Base-by-base conservation (phyloP, 2,797 vertebrate species). In the Pampus argenteus region DNA sequence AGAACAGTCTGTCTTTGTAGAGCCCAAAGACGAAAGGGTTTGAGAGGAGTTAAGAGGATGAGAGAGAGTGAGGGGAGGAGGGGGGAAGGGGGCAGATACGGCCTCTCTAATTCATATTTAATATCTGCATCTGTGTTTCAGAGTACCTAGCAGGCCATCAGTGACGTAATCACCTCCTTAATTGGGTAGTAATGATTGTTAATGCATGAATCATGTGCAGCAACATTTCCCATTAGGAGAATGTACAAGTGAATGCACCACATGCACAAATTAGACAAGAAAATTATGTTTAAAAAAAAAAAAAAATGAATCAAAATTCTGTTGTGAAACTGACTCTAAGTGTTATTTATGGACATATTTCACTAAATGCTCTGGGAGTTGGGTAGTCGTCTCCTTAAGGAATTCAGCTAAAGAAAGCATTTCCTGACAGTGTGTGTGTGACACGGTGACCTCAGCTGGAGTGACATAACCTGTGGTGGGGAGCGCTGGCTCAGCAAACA, bases 61-160 rank as follows among this genome's bases (percentile, higher is more conserved):
- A 89, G 85, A 83, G 77, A 58, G 56, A 3, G 40, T 57, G 59
- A 62, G 34, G 66, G 50, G 70, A 25, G 22, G 20, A 2, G 11
- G 10, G 72, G 49, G 55, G 72, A 48, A 45, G 76, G 56, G 73
- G 62, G 56, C 13, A 66, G 64, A 74, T 79, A 73, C 69, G 40
- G 81, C 85, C 87, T 90, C 79, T 86, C 74, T 88, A 78, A 90
- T 92, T 88, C 86, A 92, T 92, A 87, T 92, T 92, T 91, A 89
- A 92, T 89, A 89, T 76, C 79, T 81, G 79, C 80, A 86, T 91
- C 81, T 89, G 86, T 86, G 88, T 88, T 88, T 82, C 74, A 73
- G 83, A 57, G 83, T 86, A 91, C 83, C 88, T 88, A 86, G 70
- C 84, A 76, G 82, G 83, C 84, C 79, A 76, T 70, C n/a, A 13